phyloP scores from a whole-genome alignment of 2,888 invertebrate genomes.

The Cryptus viduatorius region DNA sequence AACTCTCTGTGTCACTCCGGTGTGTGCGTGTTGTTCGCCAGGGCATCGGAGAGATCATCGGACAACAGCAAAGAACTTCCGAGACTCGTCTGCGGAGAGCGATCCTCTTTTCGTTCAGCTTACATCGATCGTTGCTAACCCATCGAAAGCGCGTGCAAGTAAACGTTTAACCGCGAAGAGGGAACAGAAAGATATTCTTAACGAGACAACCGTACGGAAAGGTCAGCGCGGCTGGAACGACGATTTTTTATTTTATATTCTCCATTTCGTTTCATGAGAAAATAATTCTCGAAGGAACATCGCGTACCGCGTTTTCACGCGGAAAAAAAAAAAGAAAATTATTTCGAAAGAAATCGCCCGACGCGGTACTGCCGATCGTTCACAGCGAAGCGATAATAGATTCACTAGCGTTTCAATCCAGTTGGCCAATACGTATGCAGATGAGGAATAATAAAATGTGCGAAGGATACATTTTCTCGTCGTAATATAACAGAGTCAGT shows the following conservation, averaged over 20 bases:
- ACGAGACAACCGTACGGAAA: slow-evolving; percentile 60
- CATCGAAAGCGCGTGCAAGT: slow-evolving; percentile 50
- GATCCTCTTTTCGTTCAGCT: slow-evolving; percentile 41
- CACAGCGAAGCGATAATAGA: slow-evolving; percentile 17
- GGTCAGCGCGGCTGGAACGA: slow-evolving; percentile 56
- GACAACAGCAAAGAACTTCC: slow-evolving; percentile 34
- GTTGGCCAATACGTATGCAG: slow-evolving; percentile 43
- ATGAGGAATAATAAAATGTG: slow-evolving; percentile 54
- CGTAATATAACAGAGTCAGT: background rate
- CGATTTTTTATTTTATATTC: slow-evolving; percentile 37
- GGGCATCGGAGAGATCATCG: slow-evolving; percentile 59
- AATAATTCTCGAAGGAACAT: slow-evolving; percentile 33
- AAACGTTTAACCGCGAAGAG: slow-evolving; percentile 33
- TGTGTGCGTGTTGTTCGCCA: slow-evolving; percentile 43
- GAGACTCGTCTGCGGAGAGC: slow-evolving; percentile 16
- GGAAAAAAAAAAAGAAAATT: slow-evolving; percentile 35
- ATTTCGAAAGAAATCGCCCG: slow-evolving; percentile 42
- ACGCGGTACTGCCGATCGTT: background rate
- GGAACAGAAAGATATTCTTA: slow-evolving; percentile 35
- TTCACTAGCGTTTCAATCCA: background rate
- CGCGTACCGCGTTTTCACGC: slow-evolving; percentile 28
- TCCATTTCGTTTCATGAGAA: slow-evolving; percentile 48
- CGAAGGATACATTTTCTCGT: slow-evolving; percentile 28
- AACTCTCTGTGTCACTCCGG: slow-evolving; percentile 5
- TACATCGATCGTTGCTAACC: slow-evolving; percentile 34